Base-by-base conservation (phyloP, 2,113 vertebrate species). In the Piaya cayana region DNA sequence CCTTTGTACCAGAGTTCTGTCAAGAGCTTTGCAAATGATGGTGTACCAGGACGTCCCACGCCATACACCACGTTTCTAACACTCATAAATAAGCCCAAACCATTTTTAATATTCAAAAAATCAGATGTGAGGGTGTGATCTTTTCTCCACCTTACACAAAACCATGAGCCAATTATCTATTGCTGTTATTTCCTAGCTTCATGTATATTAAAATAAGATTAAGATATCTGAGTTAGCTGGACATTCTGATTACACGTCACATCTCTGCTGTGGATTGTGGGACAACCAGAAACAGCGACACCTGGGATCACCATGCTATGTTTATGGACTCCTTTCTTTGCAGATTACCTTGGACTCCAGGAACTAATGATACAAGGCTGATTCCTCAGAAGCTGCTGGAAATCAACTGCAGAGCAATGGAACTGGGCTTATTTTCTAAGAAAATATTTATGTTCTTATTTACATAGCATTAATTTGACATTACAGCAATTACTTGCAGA, bases 41-140 rank as follows among this genome's bases (percentile, higher is more conserved):
- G 47, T 0, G 2, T 3, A 78, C 34, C 21, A 65, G 23, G 62
- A 59, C 3, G 7, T 8, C 25, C 56, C 25, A 21, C 6, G 39
- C n/a, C 30, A 20, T 0, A 0, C 5, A 21, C 16, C 15, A 11
- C 0, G 2, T 39, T 78, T 71, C 49, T 69, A 75, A 56, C 10
- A 62, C 8, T 49, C 42, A 47, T 34, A 56, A 78, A 30, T 25
- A 67, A 85, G 32, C 15, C 55, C 42, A 62, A 82, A 65, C 1
- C 21, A 47, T 29, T 85, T 87, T 55, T 59, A 71, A 43, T 37
- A 14, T 43, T 74, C 32, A 23, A 27, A 59, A 50, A 36, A 23
- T 30, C 77, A 85, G 58, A 37, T 0, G 0, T 1, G 17, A 65
- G 19, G 37, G 55, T 20, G 39, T 8, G 12, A 27, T 50, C 52